Base-by-base conservation (phyloP, 2,888 invertebrate genomes). In the Agrochola lota region DNA sequence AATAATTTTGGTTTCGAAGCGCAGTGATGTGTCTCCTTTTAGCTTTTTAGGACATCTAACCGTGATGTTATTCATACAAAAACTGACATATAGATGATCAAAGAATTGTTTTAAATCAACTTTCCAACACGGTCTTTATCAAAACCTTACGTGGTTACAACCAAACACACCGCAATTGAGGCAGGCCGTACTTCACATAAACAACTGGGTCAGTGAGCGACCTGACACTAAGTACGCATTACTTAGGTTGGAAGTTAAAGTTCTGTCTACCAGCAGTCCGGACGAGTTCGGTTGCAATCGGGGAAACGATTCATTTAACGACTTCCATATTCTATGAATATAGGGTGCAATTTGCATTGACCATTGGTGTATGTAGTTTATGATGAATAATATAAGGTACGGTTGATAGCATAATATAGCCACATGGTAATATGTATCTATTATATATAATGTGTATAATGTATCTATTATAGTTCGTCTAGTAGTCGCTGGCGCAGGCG, bases 191-290 rank as follows among this genome's bases (percentile, higher is more conserved):
- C 68, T 64, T 66, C 55, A 69, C 55, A 3, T 1, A 57, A 49
- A 35, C 40, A 83, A 84, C 68, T 84, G 43, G 83, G 83, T 83
- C 68, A 67, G 74, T 12, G 15, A 46, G 52, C 26, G 46, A 68
- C 57, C 71, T 80, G 69, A 62, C 62, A 59, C 62, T 80, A 70
- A 72, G 62, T 80, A 76, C 64, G 71, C 76, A 70, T 76, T 76
- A 84, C 57, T 60, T 72, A 73, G 8, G 20, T 49, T n/a, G 49
- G 35, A 70, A 68, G 23, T 75, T 55, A 35, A 52, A 74, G 55
- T 83, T 71, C 35, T 62, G 60, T 70, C n/a, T 40, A 35, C 76
- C 66, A 76, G 72, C 72, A 76, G 64, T 49, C 62, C 30, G 30
- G 12, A 15, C 17, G 55, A 63, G 30, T 60, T 69, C 30, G 35